Evolutionary conservation across 2,113 vertebrate species (phyloP).

Genomic region (Megalops atlanticus): DNA sequence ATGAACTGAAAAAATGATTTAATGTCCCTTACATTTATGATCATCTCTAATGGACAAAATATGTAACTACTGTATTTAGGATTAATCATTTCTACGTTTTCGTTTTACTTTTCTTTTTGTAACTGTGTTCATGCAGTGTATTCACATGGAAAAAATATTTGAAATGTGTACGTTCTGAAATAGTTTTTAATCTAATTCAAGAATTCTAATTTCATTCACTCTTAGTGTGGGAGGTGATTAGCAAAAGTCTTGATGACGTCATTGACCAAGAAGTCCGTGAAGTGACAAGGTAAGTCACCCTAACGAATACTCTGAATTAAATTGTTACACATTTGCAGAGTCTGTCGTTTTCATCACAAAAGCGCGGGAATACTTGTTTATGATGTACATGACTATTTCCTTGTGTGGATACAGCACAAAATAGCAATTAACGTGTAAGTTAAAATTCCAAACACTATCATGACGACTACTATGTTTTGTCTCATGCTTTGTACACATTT

Average conservation of each 20-base stretch:
- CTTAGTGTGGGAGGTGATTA: constrained; percentile 17
- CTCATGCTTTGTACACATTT: no score
- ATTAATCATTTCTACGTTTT: constrained; percentile 13
- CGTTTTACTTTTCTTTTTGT: constrained; percentile 1
- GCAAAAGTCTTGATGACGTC: constrained; percentile 25
- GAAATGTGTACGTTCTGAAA: background rate
- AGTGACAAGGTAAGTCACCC: constrained; percentile 28
- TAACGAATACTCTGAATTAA: constrained; percentile 5
- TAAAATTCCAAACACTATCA: no score
- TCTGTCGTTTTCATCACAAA: no score
- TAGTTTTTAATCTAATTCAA: background rate
- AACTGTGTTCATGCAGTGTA: background rate
- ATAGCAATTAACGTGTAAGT: no score
- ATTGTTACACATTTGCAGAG: background rate
- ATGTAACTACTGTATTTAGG: background rate
- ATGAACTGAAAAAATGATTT: background rate
- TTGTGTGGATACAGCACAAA: no score
- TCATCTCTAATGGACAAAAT: constrained; percentile 9
- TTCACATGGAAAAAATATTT: background rate
- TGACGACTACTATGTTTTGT: no score
- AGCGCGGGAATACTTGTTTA: no score
- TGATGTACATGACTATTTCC: no score
- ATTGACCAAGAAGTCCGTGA: constrained; percentile 21
- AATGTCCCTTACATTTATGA: constrained; percentile 15
- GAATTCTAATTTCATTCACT: background rate